Evolutionary conservation across 1,140 invertebrate species (phyloP).

Genomic region (Latrodectus geometricus): DNA sequence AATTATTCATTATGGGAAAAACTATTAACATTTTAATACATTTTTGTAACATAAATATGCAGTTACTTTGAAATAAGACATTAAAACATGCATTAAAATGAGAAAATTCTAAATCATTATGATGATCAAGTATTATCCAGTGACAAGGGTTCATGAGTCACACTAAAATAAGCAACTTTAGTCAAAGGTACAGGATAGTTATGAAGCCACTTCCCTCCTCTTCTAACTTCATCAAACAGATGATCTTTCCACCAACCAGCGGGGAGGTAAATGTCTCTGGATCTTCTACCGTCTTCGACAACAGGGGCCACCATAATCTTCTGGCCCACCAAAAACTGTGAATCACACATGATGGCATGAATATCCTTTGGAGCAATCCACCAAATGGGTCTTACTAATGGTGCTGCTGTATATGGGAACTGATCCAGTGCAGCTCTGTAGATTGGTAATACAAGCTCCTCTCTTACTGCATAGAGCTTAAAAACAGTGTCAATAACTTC

Average conservation of each 20-base stretch:
- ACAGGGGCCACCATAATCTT: conserved; percentile 93
- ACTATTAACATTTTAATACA: not conserved
- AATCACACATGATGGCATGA: conserved; percentile 81
- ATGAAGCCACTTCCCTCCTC: conserved; percentile 90
- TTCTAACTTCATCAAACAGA: conserved; percentile 83
- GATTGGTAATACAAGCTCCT: conserved; percentile 64
- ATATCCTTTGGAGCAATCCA: conserved; percentile 87
- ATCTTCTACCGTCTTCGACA: conserved; percentile 76
- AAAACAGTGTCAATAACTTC: conserved; percentile 83
- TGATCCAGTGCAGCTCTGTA: conserved; percentile 72
- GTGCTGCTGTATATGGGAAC: conserved; percentile 82
- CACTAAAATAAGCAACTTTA: conserved; percentile 83
- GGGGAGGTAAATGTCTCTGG: conserved; percentile 84
- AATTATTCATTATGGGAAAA: not conserved
- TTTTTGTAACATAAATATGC: not conserved
- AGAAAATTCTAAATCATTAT: too few relatives aligned
- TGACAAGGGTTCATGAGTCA: conserved; percentile 33
- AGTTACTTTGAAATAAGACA: not conserved
- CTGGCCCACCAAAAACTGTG: conserved; percentile 92
- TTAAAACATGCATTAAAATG: not conserved
- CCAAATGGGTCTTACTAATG: conserved; percentile 90
- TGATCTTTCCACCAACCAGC: conserved; percentile 90
- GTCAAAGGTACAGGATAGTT: conserved; percentile 83
- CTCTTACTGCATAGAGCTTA: conserved; percentile 77
- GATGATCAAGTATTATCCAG: too few relatives aligned